Conservation (phyloP, 2,888 invertebrate species). For the Cheilosia urbana region DNA sequence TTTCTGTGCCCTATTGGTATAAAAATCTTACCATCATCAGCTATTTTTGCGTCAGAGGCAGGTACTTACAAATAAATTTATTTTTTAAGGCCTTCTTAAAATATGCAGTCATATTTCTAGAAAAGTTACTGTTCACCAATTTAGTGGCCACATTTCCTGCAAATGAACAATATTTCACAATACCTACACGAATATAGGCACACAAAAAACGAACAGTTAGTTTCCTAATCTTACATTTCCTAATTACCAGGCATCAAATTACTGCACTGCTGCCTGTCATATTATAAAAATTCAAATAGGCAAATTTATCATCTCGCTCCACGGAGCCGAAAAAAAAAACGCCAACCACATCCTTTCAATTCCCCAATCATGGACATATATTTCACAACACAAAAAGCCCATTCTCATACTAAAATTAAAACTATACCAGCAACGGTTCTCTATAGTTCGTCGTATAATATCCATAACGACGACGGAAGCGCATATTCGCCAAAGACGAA, state of each 20-base stretch:
- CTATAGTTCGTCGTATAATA: conserved; percentile 19
- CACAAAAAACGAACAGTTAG: neutral
- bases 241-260: conserved; percentile 36
- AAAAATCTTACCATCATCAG: too few relatives aligned
- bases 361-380: conserved; percentile 53
- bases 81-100: neutral
- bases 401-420: neutral
- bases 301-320: conserved; percentile 54
- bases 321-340: conserved; percentile 44
- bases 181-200: too few relatives aligned
- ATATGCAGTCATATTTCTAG: too few relatives aligned
- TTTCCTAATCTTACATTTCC: conserved; percentile 23
- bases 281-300: conserved; percentile 1
- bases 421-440: neutral
- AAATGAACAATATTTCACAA: too few relatives aligned
- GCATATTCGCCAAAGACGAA: conserved; percentile 68
- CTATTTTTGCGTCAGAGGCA: too few relatives aligned
- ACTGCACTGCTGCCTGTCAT: neutral
- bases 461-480: conserved; percentile 66
- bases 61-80: too few relatives aligned
- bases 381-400: conserved; percentile 1
- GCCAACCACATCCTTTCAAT: conserved; percentile 51
- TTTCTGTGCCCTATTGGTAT: too few relatives aligned
- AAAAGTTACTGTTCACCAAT: too few relatives aligned
- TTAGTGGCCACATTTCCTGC: too few relatives aligned